phyloP scores from a whole-genome alignment of 2,113 vertebrate genomes.

The Hystrix brachyura region DNA sequence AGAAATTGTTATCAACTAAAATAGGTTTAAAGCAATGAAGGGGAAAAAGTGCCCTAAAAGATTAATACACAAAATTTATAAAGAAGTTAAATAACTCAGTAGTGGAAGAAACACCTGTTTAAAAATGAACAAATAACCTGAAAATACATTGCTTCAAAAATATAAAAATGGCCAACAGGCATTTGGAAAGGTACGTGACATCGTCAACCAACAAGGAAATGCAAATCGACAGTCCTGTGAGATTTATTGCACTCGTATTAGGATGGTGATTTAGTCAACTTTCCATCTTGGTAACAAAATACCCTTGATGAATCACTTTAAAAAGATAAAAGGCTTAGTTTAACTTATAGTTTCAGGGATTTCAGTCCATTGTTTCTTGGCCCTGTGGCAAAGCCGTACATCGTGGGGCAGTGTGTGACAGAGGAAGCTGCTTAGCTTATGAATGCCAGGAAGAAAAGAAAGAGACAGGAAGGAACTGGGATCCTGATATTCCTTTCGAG shows the following conservation, averaged over 20 bases:
- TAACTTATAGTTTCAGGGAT: neutral
- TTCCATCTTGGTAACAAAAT: neutral
- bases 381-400: neutral
- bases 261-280: neutral
- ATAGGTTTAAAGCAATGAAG: neutral
- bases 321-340: neutral
- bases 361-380: neutral
- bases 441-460: neutral
- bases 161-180: neutral
- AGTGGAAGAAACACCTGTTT: neutral
- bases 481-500: neutral
- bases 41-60: neutral
- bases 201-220: neutral
- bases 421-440: neutral
- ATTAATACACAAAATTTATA: neutral
- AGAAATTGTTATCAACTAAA: neutral
- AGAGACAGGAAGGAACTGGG: neutral
- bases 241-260: neutral
- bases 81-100: neutral
- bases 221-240: neutral
- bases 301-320: neutral
- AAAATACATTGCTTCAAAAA: slow-evolving; percentile 9
- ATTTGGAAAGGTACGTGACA: neutral
- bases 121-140: neutral
- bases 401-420: neutral